These are phyloP conservation scores for Prochilodus magdalenae DNA, from an alignment of 2,113 vertebrate species.

Conservation along the genomic window DNA sequence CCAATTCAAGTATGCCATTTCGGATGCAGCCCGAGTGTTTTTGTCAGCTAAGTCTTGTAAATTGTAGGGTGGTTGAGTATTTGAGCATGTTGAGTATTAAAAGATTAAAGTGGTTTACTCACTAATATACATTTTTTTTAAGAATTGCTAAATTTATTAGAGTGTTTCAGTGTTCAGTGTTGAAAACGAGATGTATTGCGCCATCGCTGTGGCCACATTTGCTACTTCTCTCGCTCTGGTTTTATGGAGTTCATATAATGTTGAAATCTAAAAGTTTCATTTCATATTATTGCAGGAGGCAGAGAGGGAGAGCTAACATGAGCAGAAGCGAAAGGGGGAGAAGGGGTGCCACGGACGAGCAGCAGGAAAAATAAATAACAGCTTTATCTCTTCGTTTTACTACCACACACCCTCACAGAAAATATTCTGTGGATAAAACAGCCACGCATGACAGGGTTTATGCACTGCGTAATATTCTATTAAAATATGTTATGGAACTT, in stretches of 20 bases:
- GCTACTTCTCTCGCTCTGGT: not conserved
- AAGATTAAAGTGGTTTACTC: no score
- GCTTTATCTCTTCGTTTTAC: slow-evolving; percentile 32
- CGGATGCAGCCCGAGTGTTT: no score
- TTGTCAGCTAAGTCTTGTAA: no score
- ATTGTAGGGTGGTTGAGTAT: no score
- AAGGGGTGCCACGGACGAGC: not conserved
- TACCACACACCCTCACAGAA: not conserved
- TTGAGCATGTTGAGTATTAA: no score
- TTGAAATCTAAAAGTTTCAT: not conserved
- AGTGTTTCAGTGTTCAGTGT: no score
- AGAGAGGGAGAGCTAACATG: not conserved
- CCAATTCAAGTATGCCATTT: no score
- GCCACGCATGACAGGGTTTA: slow-evolving; percentile 29
- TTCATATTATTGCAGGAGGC: not conserved
- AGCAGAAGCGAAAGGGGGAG: not conserved
- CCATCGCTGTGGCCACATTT: no score
- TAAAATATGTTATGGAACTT: slow-evolving; percentile 35
- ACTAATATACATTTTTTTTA: no score
- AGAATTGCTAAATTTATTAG: no score
- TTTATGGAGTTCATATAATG: not conserved
- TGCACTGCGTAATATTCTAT: slow-evolving; percentile 36
- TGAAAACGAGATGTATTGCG: no score
- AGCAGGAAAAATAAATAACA: slow-evolving; percentile 21
- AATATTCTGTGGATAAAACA: slow-evolving; percentile 39